phyloP scores from a whole-genome alignment of 2,797 vertebrate genomes.

The Hirundo rustica region DNA sequence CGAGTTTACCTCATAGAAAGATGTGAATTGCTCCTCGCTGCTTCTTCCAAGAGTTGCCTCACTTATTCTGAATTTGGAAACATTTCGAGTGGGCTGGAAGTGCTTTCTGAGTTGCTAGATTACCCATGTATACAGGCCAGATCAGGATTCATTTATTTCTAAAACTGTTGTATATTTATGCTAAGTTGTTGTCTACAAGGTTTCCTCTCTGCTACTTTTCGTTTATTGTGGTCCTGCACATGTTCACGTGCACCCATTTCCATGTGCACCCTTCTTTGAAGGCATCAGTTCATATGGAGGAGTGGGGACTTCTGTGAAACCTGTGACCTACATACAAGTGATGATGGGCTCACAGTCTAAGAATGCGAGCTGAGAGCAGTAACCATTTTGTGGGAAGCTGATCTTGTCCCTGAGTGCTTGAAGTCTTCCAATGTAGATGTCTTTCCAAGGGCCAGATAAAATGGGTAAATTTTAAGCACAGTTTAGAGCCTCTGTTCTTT shows the following conservation, averaged over 20 bases:
- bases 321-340: neutral
- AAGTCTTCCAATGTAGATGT: neutral
- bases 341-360: neutral
- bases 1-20: conserved; percentile 50
- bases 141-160: neutral
- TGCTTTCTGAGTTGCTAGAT: conserved; percentile 43
- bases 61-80: conserved; percentile 60
- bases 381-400: neutral
- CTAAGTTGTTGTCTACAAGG: rapidly evolving
- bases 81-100: conserved; percentile 36
- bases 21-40: conserved; percentile 13
- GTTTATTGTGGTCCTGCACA: neutral
- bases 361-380: neutral
- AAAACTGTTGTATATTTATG: neutral
- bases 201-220: neutral
- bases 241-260: neutral
- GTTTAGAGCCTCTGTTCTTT: neutral
- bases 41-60: conserved; percentile 61
- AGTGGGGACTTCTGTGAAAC: neutral
- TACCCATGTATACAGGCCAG: neutral
- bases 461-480: neutral
- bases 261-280: neutral
- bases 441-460: neutral
- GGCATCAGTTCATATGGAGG: neutral
- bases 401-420: neutral